Evolutionary conservation across 2,888 invertebrate genomes (phyloP), one percentile per base, ranked within the genome.

Genomic region (Seira ritae): DNA sequence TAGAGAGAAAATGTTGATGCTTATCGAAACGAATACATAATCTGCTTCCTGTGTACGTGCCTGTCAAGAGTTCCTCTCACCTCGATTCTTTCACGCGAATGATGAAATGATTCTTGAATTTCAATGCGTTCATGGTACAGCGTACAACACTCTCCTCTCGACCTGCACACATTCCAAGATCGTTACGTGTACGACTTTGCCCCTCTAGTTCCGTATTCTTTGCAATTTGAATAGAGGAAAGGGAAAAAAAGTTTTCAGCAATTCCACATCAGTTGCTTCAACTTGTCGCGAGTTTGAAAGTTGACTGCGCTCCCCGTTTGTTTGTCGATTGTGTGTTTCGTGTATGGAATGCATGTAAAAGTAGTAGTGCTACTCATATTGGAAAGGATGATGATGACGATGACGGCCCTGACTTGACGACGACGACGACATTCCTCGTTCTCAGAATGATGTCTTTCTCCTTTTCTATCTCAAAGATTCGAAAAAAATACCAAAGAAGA

Each of bases 231-330:
- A 37, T 20, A 70, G 23, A 12, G 68, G 46, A 37, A 19, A 55
- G 37, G 62, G 31, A 62, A 65, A 66, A 20, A 62, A 78, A 62
- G 20, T 62, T 78, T 65, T 78, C 65, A 78, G 62, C 70, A 78
- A 71, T 68, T 76, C 76, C 55, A 66, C 67, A 75, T 46, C 67
- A 50, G 50, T 19, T 42, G 46, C 50, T 24, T 12, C 55, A 66
- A 67, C 67, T 67, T 75, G 75, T 62, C 75, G 71, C 62, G 37
- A 42, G 71, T 55, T 69, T 60, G 69, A 31, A 50, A 72, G 80
- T 80, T 80, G 84, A 84, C 84, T 85, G 77, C 78, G 75, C 82
- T 80, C 75, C 37, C 31, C 20, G 60, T 79, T 12, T 82, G 68
- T 80, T 68, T 77, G 82, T 76, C 69, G 85, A 82, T 80, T 79